A percentile compares a stretch with the other conserved stretches of the same genome.
These are phyloP conservation scores for Barnardius zonarius DNA, from an alignment of 2,113 vertebrate genomes.

Conservation along the genomic window DNA sequence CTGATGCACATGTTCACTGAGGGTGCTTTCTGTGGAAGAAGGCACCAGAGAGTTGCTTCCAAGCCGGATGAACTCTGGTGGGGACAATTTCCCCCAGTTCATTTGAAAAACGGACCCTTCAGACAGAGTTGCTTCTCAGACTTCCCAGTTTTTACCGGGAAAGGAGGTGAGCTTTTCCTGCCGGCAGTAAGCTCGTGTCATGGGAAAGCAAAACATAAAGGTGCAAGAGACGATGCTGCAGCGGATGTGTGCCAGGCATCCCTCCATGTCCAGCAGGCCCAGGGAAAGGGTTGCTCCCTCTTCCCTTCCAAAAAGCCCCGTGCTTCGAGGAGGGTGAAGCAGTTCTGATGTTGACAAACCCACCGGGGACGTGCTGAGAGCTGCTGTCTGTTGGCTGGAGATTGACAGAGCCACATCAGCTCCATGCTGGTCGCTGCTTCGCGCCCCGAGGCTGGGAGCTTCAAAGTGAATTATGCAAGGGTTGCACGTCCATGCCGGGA, in stretches of 20 bases:
- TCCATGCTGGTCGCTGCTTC: not conserved
- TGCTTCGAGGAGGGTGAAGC: not conserved
- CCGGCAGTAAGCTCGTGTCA: not conserved
- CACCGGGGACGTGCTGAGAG: not conserved
- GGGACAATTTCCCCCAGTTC: not conserved
- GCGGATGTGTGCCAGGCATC: not conserved
- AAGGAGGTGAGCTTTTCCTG: not conserved
- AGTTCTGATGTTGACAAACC: not conserved
- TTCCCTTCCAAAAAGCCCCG: not conserved
- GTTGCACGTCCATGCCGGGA: not conserved
- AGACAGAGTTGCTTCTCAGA: not conserved
- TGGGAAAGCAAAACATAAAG: not conserved
- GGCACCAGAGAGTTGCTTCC: not conserved
- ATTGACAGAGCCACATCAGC: not conserved
- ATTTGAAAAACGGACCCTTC: not conserved
- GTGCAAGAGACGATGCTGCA: not conserved
- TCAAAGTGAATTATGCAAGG: slow-evolving; percentile 31
- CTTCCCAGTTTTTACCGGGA: not conserved
- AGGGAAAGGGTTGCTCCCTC: not conserved
- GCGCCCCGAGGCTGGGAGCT: not conserved
- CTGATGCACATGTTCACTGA: not conserved
- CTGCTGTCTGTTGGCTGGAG: not conserved
- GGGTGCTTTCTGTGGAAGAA: not conserved
- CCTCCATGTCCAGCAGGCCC: not conserved
- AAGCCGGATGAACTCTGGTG: not conserved